A percentile compares a stretch with the other conserved stretches of the same genome.
Conservation (phyloP, 2,113 vertebrate genomes). For the Rhineura floridana region DNA sequence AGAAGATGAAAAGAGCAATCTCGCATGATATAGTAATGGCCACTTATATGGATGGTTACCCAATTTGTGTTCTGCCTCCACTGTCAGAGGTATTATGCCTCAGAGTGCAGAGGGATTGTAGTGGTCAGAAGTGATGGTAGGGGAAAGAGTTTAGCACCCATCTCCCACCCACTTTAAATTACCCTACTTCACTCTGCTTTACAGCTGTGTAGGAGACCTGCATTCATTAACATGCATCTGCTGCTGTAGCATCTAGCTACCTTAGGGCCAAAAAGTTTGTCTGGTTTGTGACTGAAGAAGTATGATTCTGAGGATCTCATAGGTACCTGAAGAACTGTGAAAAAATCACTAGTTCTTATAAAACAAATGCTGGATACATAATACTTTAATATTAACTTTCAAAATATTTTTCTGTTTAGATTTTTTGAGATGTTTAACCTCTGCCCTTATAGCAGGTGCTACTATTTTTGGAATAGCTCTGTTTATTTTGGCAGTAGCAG, state of each 20-base stretch:
- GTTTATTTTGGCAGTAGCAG: slow-evolving; percentile 58
- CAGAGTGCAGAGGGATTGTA: not conserved
- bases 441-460: slow-evolving; percentile 55
- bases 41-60: not conserved
- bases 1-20: no score
- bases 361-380: not conserved
- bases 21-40: not conserved
- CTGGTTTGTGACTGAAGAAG: not conserved
- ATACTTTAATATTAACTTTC: slow-evolving; percentile 50
- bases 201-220: not conserved
- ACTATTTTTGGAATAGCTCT: slow-evolving; percentile 52
- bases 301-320: not conserved
- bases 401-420: slow-evolving; percentile 49
- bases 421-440: slow-evolving; percentile 51
- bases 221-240: not conserved
- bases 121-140: not conserved
- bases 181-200: not conserved
- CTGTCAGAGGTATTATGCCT: not conserved
- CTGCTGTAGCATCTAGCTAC: not conserved
- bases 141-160: not conserved
- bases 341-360: not conserved
- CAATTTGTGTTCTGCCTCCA: not conserved
- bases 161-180: not conserved
- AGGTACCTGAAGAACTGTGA: slow-evolving; percentile 10
- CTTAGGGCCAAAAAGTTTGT: not conserved